Conservation (phyloP, 2,888 invertebrate species). For the Emesis furor region DNA sequence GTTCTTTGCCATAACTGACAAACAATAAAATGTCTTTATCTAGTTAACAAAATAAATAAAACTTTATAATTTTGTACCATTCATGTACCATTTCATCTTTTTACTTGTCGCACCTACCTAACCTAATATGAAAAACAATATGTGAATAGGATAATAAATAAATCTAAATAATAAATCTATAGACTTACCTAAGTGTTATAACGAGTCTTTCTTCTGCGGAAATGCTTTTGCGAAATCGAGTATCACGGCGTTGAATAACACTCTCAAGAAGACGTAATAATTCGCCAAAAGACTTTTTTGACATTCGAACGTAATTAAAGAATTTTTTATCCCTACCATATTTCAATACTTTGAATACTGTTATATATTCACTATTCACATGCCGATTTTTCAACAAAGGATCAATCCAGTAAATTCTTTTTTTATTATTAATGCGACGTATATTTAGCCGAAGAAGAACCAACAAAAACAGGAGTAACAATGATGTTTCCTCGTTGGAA, state of each 20-base stretch:
- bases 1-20: conserved; percentile 14
- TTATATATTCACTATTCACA: conserved; percentile 39
- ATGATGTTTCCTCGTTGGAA: conserved; percentile 26
- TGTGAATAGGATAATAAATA: conserved; percentile 5
- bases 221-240: conserved; percentile 44
- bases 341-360: conserved; percentile 38
- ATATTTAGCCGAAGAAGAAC: conserved; percentile 36
- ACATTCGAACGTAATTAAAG: conserved; percentile 41
- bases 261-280: conserved; percentile 28
- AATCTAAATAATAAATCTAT: not conserved
- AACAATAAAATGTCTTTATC: conserved; percentile 6
- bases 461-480: conserved; percentile 25
- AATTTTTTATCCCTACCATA: conserved; percentile 35
- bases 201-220: conserved; percentile 40
- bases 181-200: conserved; percentile 35
- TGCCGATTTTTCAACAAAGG: conserved; percentile 37
- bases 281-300: conserved; percentile 31
- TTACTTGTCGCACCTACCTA: not conserved
- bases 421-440: conserved; percentile 40
- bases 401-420: conserved; percentile 36
- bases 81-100: no score
- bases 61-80: no score
- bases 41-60: not conserved
- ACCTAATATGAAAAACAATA: conserved; percentile 4
- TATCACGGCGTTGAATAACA: conserved; percentile 33